Conservation (phyloP, 2,888 invertebrate genomes). For the Hydroisotoma schaefferi region DNA sequence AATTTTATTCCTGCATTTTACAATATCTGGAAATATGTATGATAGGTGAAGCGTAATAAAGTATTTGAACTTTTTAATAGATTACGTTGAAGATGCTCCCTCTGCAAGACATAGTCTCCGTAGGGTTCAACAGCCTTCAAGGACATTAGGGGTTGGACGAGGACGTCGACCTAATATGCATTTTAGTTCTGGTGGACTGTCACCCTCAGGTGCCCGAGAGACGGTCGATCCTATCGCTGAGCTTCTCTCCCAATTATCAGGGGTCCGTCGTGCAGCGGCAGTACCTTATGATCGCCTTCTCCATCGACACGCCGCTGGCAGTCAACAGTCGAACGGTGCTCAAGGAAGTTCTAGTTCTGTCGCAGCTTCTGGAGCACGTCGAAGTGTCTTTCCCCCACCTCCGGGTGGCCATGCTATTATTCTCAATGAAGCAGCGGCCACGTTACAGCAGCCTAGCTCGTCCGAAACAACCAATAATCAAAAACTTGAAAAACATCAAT, state of each 20-base stretch:
- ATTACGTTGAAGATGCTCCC: slow-evolving; percentile 71
- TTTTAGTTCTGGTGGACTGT: slow-evolving; percentile 63
- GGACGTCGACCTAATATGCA: slow-evolving; percentile 90
- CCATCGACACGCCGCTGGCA: slow-evolving; percentile 46
- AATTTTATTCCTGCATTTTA: slow-evolving; percentile 6
- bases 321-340: slow-evolving; percentile 41
- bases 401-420: slow-evolving; percentile 43
- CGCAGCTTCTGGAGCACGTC: slow-evolving; percentile 53
- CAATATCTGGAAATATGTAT: neutral
- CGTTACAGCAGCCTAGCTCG: slow-evolving; percentile 44
- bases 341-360: slow-evolving; percentile 55
- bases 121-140: slow-evolving; percentile 71
- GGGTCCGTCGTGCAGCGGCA: slow-evolving; percentile 68
- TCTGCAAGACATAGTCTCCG: slow-evolving; percentile 66
- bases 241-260: slow-evolving; percentile 85
- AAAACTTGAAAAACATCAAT: slow-evolving; percentile 53
- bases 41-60: slow-evolving; percentile 8
- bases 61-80: slow-evolving; percentile 16
- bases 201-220: slow-evolving; percentile 62
- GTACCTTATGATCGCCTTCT: slow-evolving; percentile 53
- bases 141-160: slow-evolving; percentile 70
- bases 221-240: slow-evolving; percentile 96
- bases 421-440: slow-evolving; percentile 41
- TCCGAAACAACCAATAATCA: slow-evolving; percentile 49
- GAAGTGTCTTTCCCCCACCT: slow-evolving; percentile 47